Evolutionary conservation across 2,797 vertebrate genomes (phyloP).

Genomic region (Oryzias dopingdopingensis): DNA sequence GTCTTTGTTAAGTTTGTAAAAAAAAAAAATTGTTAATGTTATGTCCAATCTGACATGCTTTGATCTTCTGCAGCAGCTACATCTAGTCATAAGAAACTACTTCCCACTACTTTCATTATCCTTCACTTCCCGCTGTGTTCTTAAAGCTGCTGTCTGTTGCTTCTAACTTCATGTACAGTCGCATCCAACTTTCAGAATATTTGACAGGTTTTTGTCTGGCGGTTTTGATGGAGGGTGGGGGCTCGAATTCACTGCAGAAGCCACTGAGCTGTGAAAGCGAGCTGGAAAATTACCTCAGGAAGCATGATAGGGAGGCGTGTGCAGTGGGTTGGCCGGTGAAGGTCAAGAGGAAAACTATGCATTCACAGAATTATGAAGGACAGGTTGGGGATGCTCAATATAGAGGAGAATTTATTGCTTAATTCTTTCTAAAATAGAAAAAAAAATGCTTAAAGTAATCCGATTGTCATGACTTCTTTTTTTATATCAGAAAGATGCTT

Average conservation of each 20-base stretch:
- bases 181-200: conserved; percentile 42
- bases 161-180: conserved; percentile 48
- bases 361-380: conserved; percentile 53
- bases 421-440: conserved; percentile 30
- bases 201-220: conserved; percentile 58
- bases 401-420: conserved; percentile 23
- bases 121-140: conserved; percentile 28
- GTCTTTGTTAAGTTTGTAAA: conserved; percentile 4
- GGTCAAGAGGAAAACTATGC: conserved; percentile 58
- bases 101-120: conserved; percentile 43
- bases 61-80: conserved; percentile 28
- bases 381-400: conserved; percentile 26
- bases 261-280: conserved; percentile 61
- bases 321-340: conserved; percentile 50
- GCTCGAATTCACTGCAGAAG: conserved; percentile 45
- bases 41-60: conserved; percentile 40
- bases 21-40: conserved; percentile 43
- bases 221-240: conserved; percentile 36
- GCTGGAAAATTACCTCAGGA: conserved; percentile 64
- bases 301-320: conserved; percentile 51
- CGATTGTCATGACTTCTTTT: conserved; percentile 25
- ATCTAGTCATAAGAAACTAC: conserved; percentile 22
- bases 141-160: conserved; percentile 38
- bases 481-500: too few relatives aligned
- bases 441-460: conserved; percentile 24